Evolutionary conservation across 2,113 vertebrate species (phyloP).

Genomic region (Varanus salvator): DNA sequence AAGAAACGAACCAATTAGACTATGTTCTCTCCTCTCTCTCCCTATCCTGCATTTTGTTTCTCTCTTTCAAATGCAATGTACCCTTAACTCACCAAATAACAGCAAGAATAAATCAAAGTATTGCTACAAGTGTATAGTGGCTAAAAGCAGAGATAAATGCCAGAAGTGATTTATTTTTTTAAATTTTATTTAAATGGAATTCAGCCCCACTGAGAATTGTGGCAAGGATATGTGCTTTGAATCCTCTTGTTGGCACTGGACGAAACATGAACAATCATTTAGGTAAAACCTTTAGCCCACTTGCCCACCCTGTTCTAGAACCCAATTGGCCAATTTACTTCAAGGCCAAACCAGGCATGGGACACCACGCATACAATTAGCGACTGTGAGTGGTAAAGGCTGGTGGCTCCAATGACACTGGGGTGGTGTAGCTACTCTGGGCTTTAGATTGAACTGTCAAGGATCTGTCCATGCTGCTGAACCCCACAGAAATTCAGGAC

Average conservation of each 20-base stretch:
- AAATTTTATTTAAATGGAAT: conserved; percentile 38
- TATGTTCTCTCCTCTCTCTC: conserved; percentile 10
- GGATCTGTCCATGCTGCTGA: no score
- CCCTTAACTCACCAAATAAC: background rate
- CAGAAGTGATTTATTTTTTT: conserved; percentile 37
- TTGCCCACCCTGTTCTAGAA: background rate
- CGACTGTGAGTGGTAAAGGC: background rate
- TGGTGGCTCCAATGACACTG: no score
- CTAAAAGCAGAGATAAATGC: conserved; percentile 47
- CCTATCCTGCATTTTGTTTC: background rate
- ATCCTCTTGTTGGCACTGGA: conserved; percentile 29
- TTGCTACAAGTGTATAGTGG: conserved; percentile 16
- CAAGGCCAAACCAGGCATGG: background rate
- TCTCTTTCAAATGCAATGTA: conserved; percentile 21
- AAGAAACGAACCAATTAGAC: conserved; percentile 48
- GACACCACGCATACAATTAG: background rate
- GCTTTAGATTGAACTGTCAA: no score
- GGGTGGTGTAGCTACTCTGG: no score
- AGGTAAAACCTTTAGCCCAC: background rate
- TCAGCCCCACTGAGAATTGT: conserved; percentile 34
- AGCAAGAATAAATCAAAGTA: conserved; percentile 32
- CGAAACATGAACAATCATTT: background rate
- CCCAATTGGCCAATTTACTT: background rate
- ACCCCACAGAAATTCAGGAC: no score
- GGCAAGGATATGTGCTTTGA: rapidly evolving